Evolutionary conservation across 2,113 vertebrate species (phyloP).

Genomic region (Thermophis baileyi): DNA sequence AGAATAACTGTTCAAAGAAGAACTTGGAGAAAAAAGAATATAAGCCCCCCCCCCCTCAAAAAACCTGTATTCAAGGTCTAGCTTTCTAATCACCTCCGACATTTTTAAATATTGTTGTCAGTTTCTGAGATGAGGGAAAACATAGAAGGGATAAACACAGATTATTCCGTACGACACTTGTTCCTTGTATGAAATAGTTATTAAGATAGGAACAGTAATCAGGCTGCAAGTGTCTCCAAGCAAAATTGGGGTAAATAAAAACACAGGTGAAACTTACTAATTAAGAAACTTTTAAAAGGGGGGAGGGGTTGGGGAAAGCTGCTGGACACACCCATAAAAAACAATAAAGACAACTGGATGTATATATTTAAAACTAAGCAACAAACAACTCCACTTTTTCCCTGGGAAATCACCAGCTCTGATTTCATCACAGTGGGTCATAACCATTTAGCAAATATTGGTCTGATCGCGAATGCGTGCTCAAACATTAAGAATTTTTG

Average conservation of each 20-base stretch:
- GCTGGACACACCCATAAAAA: background rate
- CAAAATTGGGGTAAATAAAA: background rate
- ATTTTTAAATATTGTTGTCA: background rate
- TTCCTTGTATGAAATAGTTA: conserved; percentile 6
- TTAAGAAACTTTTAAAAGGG: background rate
- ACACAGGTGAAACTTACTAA: background rate
- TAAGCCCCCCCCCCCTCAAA: no score
- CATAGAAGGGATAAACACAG: background rate
- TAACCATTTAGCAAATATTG: background rate
- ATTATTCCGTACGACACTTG: background rate
- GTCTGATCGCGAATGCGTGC: background rate
- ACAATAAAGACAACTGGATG: background rate
- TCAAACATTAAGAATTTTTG: background rate
- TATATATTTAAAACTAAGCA: background rate
- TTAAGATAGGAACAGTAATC: background rate
- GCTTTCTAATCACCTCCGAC: background rate
- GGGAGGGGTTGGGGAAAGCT: no score
- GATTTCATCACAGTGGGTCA: background rate
- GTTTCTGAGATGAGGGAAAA: background rate
- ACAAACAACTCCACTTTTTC: background rate
- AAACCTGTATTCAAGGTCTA: background rate
- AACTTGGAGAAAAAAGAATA: background rate
- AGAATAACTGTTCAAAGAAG: background rate
- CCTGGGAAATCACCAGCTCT: background rate
- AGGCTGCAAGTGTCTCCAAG: background rate